Conservation (phyloP, 1,140 invertebrate genomes). For the Leptinotarsa lineolata region DNA sequence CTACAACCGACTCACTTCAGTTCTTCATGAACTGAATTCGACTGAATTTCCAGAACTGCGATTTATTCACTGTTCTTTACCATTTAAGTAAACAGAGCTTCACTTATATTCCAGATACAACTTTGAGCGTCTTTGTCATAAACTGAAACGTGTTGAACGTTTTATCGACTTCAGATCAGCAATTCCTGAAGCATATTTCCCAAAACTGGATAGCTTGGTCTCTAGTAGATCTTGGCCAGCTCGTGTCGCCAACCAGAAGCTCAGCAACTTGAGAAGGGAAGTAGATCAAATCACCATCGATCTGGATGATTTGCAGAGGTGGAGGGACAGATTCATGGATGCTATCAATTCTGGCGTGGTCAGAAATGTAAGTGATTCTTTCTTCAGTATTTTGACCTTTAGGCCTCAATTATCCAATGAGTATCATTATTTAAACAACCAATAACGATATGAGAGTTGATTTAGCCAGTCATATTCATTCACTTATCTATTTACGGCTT, state of each 20-base stretch:
- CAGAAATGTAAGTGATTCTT: slow-evolving; percentile 43
- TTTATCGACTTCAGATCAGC: slow-evolving; percentile 66
- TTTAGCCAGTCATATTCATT: too few species aligned
- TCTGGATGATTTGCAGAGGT: slow-evolving; percentile 70
- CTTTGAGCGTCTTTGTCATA: slow-evolving; percentile 69
- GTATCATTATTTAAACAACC: too few species aligned
- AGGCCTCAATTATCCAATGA: too few species aligned
- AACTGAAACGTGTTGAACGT: slow-evolving; percentile 62
- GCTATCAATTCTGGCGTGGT: slow-evolving; percentile 72
- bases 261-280: slow-evolving; percentile 68
- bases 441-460: too few species aligned
- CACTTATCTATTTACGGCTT: too few species aligned
- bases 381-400: too few species aligned
- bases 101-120: slow-evolving; percentile 63
- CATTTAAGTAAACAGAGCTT: too few species aligned
- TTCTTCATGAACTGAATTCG: too few species aligned
- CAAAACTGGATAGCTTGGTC: slow-evolving; percentile 71
- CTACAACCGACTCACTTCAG: too few species aligned
- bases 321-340: slow-evolving; percentile 73
- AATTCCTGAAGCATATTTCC: slow-evolving; percentile 73
- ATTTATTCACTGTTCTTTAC: too few species aligned
- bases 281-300: slow-evolving; percentile 69
- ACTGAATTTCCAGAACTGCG: too few species aligned
- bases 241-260: slow-evolving; percentile 61
- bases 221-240: slow-evolving; percentile 68